Conservation (phyloP, 2,888 invertebrate genomes). For the Argynnis bischoffii region DNA sequence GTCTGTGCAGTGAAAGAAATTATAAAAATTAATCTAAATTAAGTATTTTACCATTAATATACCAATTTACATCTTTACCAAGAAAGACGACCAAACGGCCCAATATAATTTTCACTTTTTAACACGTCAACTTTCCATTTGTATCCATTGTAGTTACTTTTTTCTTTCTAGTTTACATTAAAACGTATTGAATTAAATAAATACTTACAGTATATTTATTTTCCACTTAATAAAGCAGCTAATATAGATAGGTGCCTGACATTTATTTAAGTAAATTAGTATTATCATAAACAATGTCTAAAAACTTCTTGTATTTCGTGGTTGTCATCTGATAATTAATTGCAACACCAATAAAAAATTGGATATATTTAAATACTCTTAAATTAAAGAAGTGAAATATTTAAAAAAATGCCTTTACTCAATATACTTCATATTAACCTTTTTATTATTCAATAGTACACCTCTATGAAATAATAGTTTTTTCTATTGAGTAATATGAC, state of each 20-base stretch:
- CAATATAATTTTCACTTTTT: constrained; percentile 10
- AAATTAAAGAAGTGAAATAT: too few relatives aligned
- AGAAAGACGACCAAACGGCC: background rate
- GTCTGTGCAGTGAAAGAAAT: constrained; percentile 5
- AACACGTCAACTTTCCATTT: constrained; percentile 32
- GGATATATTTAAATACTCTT: background rate
- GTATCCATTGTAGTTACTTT: constrained; percentile 22
- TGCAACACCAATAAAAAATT: background rate
- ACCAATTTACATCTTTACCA: background rate
- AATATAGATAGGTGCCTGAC: constrained; percentile 2
- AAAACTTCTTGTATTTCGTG: constrained; percentile 14
- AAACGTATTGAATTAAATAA: constrained; percentile 4
- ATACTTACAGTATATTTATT: constrained; percentile 16
- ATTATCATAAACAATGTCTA: background rate
- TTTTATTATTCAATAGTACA: too few relatives aligned
- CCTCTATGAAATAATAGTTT: too few relatives aligned
- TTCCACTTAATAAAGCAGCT: constrained; percentile 11
- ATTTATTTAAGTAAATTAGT: constrained; percentile 14
- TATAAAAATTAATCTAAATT: constrained; percentile 5
- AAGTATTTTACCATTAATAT: constrained; percentile 1
- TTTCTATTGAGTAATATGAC: too few relatives aligned
- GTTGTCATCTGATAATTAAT: background rate
- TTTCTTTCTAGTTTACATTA: constrained; percentile 19
- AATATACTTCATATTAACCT: too few relatives aligned
- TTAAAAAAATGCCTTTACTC: too few relatives aligned